Conservation (phyloP, 1,140 invertebrate species). For the Drosophila ironensis region DNA sequence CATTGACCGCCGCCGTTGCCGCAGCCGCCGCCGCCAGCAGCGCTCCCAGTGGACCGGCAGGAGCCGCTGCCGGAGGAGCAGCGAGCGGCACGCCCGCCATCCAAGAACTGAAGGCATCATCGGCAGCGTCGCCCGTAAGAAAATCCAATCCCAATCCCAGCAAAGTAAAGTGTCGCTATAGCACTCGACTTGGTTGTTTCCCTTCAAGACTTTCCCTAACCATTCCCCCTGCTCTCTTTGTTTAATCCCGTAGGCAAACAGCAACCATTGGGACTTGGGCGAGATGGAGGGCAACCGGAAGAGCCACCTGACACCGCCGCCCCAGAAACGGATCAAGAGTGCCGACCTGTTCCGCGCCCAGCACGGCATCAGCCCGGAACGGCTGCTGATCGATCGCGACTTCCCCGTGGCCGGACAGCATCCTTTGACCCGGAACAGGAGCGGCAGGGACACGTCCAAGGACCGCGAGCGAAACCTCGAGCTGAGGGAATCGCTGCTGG, state of each 20-base stretch:
- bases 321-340: conserved; percentile 85
- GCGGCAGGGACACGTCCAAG: conserved; percentile 65
- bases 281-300: conserved; percentile 67
- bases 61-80: conserved; percentile 7
- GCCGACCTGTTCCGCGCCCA: conserved; percentile 85
- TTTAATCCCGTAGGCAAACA: conserved; percentile 26
- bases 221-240: not conserved
- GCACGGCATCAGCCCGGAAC: conserved; percentile 80
- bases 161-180: conserved; percentile 78
- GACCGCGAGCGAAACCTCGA: conserved; percentile 83
- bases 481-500: conserved; percentile 87
- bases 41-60: conserved; percentile 6
- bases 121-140: conserved; percentile 81
- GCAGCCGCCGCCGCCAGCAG: conserved; percentile 39
- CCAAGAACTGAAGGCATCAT: conserved; percentile 79
- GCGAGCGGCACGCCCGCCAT: conserved; percentile 63
- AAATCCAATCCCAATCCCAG: conserved; percentile 64
- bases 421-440: conserved; percentile 65
- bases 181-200: conserved; percentile 11
- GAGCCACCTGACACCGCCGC: conserved; percentile 83
- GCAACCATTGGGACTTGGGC: conserved; percentile 70
- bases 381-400: conserved; percentile 67
- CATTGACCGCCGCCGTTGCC: conserved; percentile 61
- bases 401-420: conserved; percentile 76
- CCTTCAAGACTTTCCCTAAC: not conserved